These are phyloP conservation scores for Rhopilema esculentum DNA, from an alignment of 30 jellyfish, hydroid and myxozoan species.

Conservation along the genomic window DNA sequence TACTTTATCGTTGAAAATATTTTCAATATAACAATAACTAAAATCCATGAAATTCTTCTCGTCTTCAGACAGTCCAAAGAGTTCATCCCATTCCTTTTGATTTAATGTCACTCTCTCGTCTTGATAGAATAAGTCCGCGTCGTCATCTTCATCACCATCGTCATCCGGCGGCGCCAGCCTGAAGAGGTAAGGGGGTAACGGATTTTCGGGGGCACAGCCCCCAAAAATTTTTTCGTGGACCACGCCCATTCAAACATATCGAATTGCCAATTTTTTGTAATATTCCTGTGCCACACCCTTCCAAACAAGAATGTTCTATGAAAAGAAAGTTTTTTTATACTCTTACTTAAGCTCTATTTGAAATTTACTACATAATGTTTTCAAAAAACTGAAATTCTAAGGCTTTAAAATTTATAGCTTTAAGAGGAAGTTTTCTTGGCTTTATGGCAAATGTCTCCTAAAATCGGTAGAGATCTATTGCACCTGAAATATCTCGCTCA, in stretches of 20 bases:
- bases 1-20: background rate
- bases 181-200: background rate
- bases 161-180: background rate
- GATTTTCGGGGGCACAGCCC: background rate
- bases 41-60: background rate
- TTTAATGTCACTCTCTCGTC: background rate
- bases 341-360: too few relatives aligned
- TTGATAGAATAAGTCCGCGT: background rate
- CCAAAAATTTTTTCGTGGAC: background rate
- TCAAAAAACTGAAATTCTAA: too few relatives aligned
- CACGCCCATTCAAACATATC: background rate
- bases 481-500: too few relatives aligned
- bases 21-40: too few relatives aligned
- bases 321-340: too few relatives aligned
- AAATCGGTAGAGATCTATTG: too few relatives aligned
- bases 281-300: too few relatives aligned
- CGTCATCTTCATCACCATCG: background rate
- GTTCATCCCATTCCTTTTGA: background rate
- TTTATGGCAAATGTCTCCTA: too few relatives aligned
- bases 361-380: too few relatives aligned
- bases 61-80: background rate
- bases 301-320: too few relatives aligned
- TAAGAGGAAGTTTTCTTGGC: too few relatives aligned
- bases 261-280: background rate
- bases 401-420: too few relatives aligned